Evolutionary conservation across 2,888 invertebrate species (phyloP).

Genomic region (Ganaspis brasiliensis): DNA sequence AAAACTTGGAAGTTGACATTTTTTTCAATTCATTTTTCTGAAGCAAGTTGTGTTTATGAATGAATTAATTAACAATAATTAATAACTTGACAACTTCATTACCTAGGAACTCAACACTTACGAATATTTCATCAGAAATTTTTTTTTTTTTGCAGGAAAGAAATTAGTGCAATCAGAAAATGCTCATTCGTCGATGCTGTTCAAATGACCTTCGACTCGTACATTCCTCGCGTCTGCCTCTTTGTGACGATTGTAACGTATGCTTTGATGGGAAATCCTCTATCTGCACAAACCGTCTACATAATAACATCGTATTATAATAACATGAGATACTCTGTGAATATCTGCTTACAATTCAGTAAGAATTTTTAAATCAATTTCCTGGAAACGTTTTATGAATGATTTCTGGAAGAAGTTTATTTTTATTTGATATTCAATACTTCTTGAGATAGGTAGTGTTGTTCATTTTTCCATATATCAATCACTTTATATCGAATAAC

Average conservation of each 20-base stretch:
- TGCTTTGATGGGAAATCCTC: slow-evolving; percentile 83
- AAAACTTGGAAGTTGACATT: not conserved
- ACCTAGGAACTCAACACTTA: not conserved
- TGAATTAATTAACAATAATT: not conserved
- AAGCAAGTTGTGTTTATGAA: not conserved
- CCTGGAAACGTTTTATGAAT: not conserved
- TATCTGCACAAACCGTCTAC: slow-evolving; percentile 88
- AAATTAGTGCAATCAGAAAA: slow-evolving; percentile 79
- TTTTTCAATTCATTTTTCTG: not conserved
- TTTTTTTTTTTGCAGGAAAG: slow-evolving; percentile 73
- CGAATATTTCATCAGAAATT: slow-evolving; percentile 29
- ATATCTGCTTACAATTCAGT: slow-evolving; percentile 85
- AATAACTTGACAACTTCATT: slow-evolving; percentile 1
- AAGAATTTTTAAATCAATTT: slow-evolving; percentile 75
- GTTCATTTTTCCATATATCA: no score
- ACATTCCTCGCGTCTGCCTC: slow-evolving; percentile 86
- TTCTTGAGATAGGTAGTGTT: no score
- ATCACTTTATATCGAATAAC: no score
- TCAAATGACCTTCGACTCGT: slow-evolving; percentile 36
- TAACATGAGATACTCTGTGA: slow-evolving; percentile 87
- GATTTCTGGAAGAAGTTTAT: not conserved
- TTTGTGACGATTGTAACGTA: slow-evolving; percentile 86
- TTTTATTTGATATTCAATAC: no score
- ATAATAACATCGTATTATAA: slow-evolving; percentile 88
- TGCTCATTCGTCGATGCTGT: slow-evolving; percentile 34